Percentiles rank a stretch among this genome's conserved stretches.
These are phyloP conservation scores for Conchocele bisecta DNA, from an alignment of 2,888 invertebrate species.

Conservation along the genomic window DNA sequence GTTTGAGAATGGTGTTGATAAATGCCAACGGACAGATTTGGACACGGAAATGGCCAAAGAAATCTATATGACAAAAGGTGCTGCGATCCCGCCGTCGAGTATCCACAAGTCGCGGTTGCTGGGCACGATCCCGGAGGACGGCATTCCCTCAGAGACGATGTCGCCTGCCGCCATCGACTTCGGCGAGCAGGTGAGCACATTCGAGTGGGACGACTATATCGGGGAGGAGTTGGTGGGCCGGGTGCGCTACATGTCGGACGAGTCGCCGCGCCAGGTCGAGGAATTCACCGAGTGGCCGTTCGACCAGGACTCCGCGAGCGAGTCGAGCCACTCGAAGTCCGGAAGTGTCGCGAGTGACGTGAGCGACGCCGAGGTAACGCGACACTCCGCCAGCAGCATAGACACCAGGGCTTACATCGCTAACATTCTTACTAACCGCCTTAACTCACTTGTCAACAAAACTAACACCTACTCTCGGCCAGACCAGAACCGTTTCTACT, in stretches of 20 bases:
- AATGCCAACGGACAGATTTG: constrained; percentile 40
- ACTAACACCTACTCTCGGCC: constrained; percentile 42
- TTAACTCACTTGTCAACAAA: constrained; percentile 51
- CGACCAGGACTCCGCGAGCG: constrained; percentile 60
- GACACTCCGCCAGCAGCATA: constrained; percentile 53
- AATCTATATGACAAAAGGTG: constrained; percentile 72
- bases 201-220: constrained; percentile 78
- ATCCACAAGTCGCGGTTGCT: constrained; percentile 64
- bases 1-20: constrained; percentile 6
- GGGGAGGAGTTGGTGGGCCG: constrained; percentile 72
- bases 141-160: constrained; percentile 60
- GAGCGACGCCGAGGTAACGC: constrained; percentile 64
- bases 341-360: constrained; percentile 60
- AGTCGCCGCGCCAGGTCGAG: constrained; percentile 47
- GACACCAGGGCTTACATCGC: constrained; percentile 64
- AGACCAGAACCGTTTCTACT: constrained; percentile 58
- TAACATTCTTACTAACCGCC: constrained; percentile 59
- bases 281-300: constrained; percentile 64
- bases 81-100: constrained; percentile 62
- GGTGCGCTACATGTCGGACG: constrained; percentile 58
- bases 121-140: constrained; percentile 73
- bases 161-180: constrained; percentile 64
- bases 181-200: constrained; percentile 67
- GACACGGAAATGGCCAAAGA: constrained; percentile 68
- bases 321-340: constrained; percentile 43